A percentile compares a stretch with the other conserved stretches of the same genome.
These are phyloP conservation scores for Noctilio leporinus DNA, from an alignment of 2,113 vertebrate species.

Conservation along the genomic window DNA sequence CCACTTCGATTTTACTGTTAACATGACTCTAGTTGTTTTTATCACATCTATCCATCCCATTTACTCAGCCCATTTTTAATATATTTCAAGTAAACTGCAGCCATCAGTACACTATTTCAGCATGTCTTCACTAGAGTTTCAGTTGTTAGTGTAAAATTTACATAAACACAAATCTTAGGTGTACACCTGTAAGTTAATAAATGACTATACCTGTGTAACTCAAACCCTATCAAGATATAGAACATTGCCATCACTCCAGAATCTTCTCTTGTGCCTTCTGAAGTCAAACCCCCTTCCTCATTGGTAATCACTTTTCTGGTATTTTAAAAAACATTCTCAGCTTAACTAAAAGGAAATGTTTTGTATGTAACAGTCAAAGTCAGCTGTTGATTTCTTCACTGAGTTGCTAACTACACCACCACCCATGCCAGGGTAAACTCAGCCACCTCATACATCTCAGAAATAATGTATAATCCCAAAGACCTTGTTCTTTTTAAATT, in stretches of 20 bases:
- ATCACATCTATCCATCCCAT: not conserved
- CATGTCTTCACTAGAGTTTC: not conserved
- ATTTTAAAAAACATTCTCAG: not conserved
- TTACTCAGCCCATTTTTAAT: not conserved
- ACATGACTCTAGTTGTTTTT: not conserved
- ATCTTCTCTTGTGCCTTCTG: not conserved
- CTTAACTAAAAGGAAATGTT: not conserved
- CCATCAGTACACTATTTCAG: not conserved
- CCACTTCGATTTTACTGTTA: not conserved
- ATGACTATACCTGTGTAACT: not conserved
- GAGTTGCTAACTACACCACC: not conserved
- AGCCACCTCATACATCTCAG: not conserved
- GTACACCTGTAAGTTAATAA: not conserved
- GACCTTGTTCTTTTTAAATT: not conserved
- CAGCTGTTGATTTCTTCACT: not conserved
- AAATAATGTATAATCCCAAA: not conserved
- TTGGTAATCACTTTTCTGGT: not conserved
- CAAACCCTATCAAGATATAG: not conserved
- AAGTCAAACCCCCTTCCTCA: not conserved
- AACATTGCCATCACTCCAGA: not conserved
- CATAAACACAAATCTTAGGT: not conserved
- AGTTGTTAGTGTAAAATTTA: not conserved
- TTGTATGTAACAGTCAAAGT: not conserved
- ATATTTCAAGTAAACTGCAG: not conserved
- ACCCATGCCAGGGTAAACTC: not conserved